Base-by-base conservation (phyloP, 2,113 vertebrate genomes). In the Cathartes aura region DNA sequence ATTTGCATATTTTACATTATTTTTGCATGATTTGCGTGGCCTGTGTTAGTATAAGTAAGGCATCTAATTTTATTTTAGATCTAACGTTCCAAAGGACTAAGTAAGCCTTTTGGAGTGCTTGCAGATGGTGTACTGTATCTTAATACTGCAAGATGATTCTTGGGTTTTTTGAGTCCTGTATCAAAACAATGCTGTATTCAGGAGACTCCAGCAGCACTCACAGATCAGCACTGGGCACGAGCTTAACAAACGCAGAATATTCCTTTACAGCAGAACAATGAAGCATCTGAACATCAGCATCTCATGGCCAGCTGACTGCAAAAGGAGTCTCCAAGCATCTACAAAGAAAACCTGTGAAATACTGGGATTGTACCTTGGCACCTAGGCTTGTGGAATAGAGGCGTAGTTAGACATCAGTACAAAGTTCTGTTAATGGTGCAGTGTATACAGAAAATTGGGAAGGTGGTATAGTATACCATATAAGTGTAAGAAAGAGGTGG, bases 171-270 rank as follows among this genome's bases (percentile, higher is more conserved):
- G 80, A 93, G 72, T 67, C 52, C 64, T 93, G 79, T 15, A 40
- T 27, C 52, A 12, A 42, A 75, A 98, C 97, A 98, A 96, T 83
- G 68, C 83, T 90, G 67, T 36, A 97, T 96, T 92, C 50, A 95
- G 78, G 84, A 87, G 62, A 22, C 82, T 88, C 66, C 63, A 63
- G 67, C 68, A 90, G 42, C 89, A 3, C 59, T 60, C 90, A 10
- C 42, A 11, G 26, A 72, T 70, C 85, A 67, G 86, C 79, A 70
- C 66, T 66, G 73, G 79, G 40, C 56, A 32, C 8, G 3, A 55
- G 84, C 83, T 75, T 76, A 58, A 56, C 96, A 87, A 64, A 91
- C 40, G 72, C 82, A 94, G 81, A 96, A 78, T 86, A 75, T 84
- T 96, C 88, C 95, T 89, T 63, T 87, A 6, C 56, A 42, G 53